Evolutionary conservation across 2,113 vertebrate genomes (phyloP).

Genomic region (Paramisgurnus dabryanus): DNA sequence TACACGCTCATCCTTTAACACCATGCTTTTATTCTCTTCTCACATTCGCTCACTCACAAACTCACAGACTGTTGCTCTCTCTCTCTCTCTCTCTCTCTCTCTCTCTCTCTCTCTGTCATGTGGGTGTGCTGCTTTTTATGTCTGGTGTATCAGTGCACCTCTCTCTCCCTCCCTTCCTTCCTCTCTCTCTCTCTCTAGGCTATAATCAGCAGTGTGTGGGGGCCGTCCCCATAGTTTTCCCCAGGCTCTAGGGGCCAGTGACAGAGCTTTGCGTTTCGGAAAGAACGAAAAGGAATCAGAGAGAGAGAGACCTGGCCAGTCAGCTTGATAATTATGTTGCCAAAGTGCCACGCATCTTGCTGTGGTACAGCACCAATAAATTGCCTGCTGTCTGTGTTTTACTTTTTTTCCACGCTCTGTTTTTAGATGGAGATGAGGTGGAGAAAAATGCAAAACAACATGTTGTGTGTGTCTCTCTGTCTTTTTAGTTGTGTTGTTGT

Average conservation of each 20-base stretch:
- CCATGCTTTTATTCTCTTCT: constrained; percentile 35
- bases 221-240: constrained; percentile 32
- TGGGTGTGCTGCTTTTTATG: constrained; percentile 25
- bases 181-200: constrained; percentile 14
- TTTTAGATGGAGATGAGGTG: constrained; percentile 46
- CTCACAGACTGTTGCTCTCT: constrained; percentile 11
- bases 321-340: constrained; percentile 53
- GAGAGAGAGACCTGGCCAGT: constrained; percentile 27
- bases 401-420: constrained; percentile 36
- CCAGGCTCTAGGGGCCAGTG: constrained; percentile 35
- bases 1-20: constrained; percentile 35
- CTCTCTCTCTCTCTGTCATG: constrained; percentile 19
- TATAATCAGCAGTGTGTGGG: constrained; percentile 47
- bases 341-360: constrained; percentile 47
- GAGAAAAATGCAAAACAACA: constrained; percentile 41
- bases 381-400: constrained; percentile 49
- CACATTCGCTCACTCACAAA: constrained; percentile 27
- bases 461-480: constrained; percentile 26
- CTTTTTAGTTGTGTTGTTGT: background rate
- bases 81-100: constrained; percentile 29
- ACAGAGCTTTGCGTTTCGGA: constrained; percentile 39
- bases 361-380: constrained; percentile 45
- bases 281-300: constrained; percentile 15
- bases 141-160: constrained; percentile 4
- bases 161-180: background rate